Percentiles rank a stretch among this genome's conserved stretches.
These are phyloP conservation scores for Hymenopus coronatus DNA, from an alignment of 2,888 invertebrate genomes.

Conservation along the genomic window DNA sequence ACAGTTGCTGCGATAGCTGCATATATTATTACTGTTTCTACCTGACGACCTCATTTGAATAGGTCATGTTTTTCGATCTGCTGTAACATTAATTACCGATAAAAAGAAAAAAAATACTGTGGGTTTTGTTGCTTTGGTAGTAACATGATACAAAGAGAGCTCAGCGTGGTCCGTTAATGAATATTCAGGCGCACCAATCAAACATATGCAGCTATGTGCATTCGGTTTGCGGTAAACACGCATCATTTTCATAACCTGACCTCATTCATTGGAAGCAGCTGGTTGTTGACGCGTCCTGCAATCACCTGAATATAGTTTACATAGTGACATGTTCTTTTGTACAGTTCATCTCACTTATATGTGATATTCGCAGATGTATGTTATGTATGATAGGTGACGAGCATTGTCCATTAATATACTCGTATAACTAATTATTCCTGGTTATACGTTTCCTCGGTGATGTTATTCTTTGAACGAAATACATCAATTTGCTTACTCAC, in stretches of 20 bases:
- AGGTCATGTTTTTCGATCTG: not conserved
- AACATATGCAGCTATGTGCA: not conserved
- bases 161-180: not conserved
- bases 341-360: too few species aligned
- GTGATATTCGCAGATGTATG: too few species aligned
- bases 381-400: too few species aligned
- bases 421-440: too few species aligned
- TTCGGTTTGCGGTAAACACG: not conserved
- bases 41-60: not conserved
- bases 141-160: not conserved
- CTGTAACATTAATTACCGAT: not conserved
- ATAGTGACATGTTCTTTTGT: not conserved
- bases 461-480: too few species aligned
- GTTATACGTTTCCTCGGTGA: too few species aligned
- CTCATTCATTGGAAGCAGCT: not conserved
- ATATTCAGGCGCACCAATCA: not conserved
- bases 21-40: too few species aligned
- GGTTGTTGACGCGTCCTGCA: not conserved
- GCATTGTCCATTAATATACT: too few species aligned
- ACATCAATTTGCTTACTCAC: too few species aligned
- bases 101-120: not conserved
- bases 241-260: not conserved
- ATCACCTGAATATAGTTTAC: not conserved
- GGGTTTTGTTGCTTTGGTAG: not conserved
- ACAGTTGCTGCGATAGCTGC: too few species aligned